phyloP scores from a whole-genome alignment of 2,797 vertebrate species.

The Gallirallus australis region DNA sequence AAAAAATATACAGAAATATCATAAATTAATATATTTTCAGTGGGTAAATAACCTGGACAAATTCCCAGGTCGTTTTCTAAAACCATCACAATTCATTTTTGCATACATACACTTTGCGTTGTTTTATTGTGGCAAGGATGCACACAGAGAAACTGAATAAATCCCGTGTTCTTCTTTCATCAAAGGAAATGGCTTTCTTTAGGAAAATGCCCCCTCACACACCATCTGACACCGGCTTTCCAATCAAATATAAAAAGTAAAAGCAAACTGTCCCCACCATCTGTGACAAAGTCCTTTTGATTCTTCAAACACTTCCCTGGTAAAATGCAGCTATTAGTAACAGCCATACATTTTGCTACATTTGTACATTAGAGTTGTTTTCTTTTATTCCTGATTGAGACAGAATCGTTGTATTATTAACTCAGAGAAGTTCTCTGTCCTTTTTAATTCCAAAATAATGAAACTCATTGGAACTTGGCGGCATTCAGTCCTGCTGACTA shows the following conservation, averaged over 20 bases:
- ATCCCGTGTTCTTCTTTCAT: background rate
- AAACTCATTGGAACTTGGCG: slow-evolving; percentile 57
- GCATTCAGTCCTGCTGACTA: slow-evolving; percentile 60
- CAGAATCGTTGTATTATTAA: slow-evolving; percentile 53
- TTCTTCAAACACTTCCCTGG: slow-evolving; percentile 27
- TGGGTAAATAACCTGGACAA: slow-evolving; percentile 47
- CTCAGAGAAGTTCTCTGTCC: slow-evolving; percentile 54
- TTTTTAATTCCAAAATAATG: slow-evolving; percentile 69
- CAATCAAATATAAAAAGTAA: slow-evolving; percentile 37
- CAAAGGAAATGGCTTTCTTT: slow-evolving; percentile 1
- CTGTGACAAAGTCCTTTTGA: slow-evolving; percentile 41
- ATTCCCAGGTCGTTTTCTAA: slow-evolving; percentile 18
- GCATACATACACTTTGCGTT: background rate
- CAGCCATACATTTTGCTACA: slow-evolving; percentile 25
- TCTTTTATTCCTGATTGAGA: slow-evolving; percentile 54
- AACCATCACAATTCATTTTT: slow-evolving; percentile 27
- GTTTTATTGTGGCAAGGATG: slow-evolving; percentile 58
- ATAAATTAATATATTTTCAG: slow-evolving; percentile 1
- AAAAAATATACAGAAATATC: background rate
- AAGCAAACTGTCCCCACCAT: slow-evolving; percentile 33
- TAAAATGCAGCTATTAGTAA: slow-evolving; percentile 8
- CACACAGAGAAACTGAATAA: background rate
- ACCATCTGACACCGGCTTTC: slow-evolving; percentile 42
- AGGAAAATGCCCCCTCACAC: slow-evolving; percentile 34
- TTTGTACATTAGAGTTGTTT: slow-evolving; percentile 39